Conservation (phyloP, 2,888 invertebrate genomes). For the Marronus borbonicus region DNA sequence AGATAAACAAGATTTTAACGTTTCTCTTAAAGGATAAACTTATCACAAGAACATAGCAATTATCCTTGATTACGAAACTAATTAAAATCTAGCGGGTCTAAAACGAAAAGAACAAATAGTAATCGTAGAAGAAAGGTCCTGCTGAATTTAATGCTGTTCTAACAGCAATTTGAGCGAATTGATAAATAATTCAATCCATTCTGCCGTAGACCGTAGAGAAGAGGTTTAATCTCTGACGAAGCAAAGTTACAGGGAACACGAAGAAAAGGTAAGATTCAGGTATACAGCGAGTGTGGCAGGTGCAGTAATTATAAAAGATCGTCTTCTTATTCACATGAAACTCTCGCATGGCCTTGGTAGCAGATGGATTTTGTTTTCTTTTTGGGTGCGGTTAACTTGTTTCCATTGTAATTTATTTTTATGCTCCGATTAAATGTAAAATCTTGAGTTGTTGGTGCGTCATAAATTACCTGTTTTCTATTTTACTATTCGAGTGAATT, state of each 20-base stretch:
- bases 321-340: slow-evolving; percentile 48
- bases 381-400: slow-evolving; percentile 44
- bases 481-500: slow-evolving; percentile 44
- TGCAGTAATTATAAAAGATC: slow-evolving; percentile 50
- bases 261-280: slow-evolving; percentile 42
- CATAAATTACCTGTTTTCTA: slow-evolving; percentile 45
- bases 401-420: slow-evolving; percentile 39
- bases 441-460: slow-evolving; percentile 22
- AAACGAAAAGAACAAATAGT: slow-evolving; percentile 24
- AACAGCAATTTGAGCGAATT: slow-evolving; percentile 37
- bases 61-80: slow-evolving; percentile 39
- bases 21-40: slow-evolving; percentile 12
- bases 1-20: no score
- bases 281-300: slow-evolving; percentile 45
- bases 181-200: slow-evolving; percentile 41
- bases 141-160: slow-evolving; percentile 35
- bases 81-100: slow-evolving; percentile 17
- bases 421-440: slow-evolving; percentile 37
- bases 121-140: slow-evolving; percentile 4
- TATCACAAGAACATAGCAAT: slow-evolving; percentile 22
- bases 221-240: slow-evolving; percentile 26
- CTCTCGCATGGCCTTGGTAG: slow-evolving; percentile 43
- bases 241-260: slow-evolving; percentile 27
- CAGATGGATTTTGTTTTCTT: slow-evolving; percentile 45
- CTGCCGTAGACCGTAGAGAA: slow-evolving; percentile 24